phyloP scores from a whole-genome alignment of 2,113 vertebrate genomes.

The Cisticola juncidis region DNA sequence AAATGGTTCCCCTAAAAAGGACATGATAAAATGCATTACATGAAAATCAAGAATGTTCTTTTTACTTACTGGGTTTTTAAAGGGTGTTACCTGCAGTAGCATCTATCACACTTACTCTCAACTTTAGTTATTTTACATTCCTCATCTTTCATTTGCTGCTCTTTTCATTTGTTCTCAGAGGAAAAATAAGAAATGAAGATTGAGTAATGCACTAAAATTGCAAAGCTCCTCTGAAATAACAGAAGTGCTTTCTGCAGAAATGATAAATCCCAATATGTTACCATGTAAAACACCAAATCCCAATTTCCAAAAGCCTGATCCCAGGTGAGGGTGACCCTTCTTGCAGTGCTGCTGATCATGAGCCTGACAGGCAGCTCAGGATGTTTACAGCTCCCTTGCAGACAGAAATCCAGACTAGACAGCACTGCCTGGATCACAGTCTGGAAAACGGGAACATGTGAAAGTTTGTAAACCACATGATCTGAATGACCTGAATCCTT shows the following conservation, averaged over 20 bases:
- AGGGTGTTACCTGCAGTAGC: not conserved
- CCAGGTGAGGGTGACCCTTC: not conserved
- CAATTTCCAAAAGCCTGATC: not conserved
- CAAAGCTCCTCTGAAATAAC: not conserved
- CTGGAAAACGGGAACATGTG: not conserved
- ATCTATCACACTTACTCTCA: not conserved
- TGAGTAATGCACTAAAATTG: not conserved
- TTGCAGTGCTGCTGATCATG: not conserved
- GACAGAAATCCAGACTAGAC: not conserved
- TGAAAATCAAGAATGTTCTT: not conserved
- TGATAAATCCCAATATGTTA: not conserved
- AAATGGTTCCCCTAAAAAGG: not conserved
- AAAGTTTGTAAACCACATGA: not conserved
- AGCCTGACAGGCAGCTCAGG: not conserved
- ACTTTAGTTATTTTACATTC: not conserved
- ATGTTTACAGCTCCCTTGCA: not conserved
- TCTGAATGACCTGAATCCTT: not conserved
- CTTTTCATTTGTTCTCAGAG: not conserved
- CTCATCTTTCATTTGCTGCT: not conserved
- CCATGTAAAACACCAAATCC: not conserved
- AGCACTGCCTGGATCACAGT: not conserved
- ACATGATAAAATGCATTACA: not conserved
- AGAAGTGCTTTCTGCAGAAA: not conserved
- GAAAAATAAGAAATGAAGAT: not conserved
- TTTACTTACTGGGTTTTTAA: not conserved